A percentile compares a stretch with the other conserved stretches of the same genome.
Evolutionary conservation across 2,888 invertebrate genomes (phyloP).

Genomic region (Noctua janthina): DNA sequence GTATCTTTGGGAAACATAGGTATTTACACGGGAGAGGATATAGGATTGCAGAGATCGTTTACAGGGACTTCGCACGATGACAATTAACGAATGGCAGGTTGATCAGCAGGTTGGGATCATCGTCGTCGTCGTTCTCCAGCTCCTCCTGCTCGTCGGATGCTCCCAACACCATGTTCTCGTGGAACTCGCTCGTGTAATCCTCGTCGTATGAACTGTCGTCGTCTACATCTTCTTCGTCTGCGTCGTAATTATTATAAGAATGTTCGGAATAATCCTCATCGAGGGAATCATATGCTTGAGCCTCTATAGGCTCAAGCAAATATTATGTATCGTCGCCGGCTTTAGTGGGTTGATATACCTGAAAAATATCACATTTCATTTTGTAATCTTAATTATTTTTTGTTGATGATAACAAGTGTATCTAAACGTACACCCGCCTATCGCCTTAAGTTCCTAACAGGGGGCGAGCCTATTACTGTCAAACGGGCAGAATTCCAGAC

Average conservation of each 20-base stretch:
- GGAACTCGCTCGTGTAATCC: constrained; percentile 39
- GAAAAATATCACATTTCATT: constrained; percentile 59
- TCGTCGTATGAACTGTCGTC: constrained; percentile 38
- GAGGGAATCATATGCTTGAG: constrained; percentile 48
- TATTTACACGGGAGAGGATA: constrained; percentile 13
- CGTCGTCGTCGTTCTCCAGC: constrained; percentile 18
- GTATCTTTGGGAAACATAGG: constrained; percentile 24
- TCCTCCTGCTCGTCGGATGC: constrained; percentile 6
- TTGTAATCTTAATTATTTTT: not conserved
- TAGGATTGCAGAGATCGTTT: constrained; percentile 39
- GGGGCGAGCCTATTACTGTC: not conserved
- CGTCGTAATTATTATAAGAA: constrained; percentile 38
- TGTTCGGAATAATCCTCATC: constrained; percentile 28
- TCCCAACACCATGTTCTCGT: constrained; percentile 38
- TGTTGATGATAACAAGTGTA: not conserved
- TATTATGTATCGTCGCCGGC: constrained; percentile 41
- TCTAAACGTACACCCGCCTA: not conserved
- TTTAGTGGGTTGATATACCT: constrained; percentile 77
- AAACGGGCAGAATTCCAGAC: not conserved
- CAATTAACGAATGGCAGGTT: not conserved
- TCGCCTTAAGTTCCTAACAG: not conserved
- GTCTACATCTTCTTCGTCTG: constrained; percentile 54
- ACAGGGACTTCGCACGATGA: constrained; percentile 46
- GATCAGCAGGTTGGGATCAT: not conserved
- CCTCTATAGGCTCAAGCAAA: constrained; percentile 63